Percentiles rank a stretch among this genome's conserved stretches.
Conservation (phyloP, 1,140 invertebrate genomes). For the Achroia grisella region DNA sequence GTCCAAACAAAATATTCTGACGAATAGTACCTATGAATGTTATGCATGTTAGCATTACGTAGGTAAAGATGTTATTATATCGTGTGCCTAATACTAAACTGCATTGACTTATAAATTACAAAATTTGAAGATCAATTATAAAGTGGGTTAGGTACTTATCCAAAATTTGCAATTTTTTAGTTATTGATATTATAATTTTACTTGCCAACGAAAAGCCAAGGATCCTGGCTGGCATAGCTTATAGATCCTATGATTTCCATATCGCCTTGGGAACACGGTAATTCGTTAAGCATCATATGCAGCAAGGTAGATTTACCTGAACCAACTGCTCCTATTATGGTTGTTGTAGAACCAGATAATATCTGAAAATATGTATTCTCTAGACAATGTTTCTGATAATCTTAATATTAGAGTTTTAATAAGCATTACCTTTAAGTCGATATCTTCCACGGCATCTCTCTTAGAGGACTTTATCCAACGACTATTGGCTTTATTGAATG, state of each 20-base stretch:
- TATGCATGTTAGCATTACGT: not conserved
- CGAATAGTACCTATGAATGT: slow-evolving; percentile 62
- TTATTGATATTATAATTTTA: not conserved
- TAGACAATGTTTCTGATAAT: not conserved
- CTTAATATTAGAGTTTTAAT: not conserved
- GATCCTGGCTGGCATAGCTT: slow-evolving; percentile 83
- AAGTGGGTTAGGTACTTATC: too few relatives aligned
- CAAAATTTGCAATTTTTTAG: not conserved
- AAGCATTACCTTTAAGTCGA: slow-evolving; percentile 39
- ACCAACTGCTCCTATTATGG: slow-evolving; percentile 55
- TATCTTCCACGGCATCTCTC: slow-evolving; percentile 39
- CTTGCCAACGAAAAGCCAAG: slow-evolving; percentile 82
- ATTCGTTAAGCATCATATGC: slow-evolving; percentile 81
- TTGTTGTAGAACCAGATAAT: slow-evolving; percentile 32
- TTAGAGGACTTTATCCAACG: slow-evolving; percentile 45
- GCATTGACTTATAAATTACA: too few relatives aligned
- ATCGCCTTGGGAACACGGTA: slow-evolving; percentile 77
- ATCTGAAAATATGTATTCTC: slow-evolving; percentile 25
- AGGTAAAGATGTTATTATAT: not conserved
- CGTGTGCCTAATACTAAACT: not conserved
- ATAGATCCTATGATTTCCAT: slow-evolving; percentile 76
- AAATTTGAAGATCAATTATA: too few relatives aligned
- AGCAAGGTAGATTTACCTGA: slow-evolving; percentile 80
- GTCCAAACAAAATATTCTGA: slow-evolving; percentile 88
- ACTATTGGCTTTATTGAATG: slow-evolving; percentile 44